Base-by-base conservation (phyloP, 2,797 vertebrate species). In the Lacerta agilis region DNA sequence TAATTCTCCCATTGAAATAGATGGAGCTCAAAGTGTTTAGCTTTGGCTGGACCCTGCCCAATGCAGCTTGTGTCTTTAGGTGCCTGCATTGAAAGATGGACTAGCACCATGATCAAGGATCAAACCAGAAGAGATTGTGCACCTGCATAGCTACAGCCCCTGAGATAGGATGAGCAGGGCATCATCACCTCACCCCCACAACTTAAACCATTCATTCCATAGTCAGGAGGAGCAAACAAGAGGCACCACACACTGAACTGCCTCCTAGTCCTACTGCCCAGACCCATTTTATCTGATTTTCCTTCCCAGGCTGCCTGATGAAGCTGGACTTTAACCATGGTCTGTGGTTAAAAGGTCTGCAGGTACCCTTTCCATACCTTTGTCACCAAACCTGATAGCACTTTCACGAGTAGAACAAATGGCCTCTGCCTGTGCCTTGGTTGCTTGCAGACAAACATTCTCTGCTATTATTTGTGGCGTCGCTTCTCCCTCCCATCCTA, bases 11-110 rank as follows among this genome's bases (percentile, higher is more conserved):
- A 58, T 38, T 8, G 71, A 84, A 61, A 38, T 58, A 58, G 27
- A 73, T 25, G 6, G 45, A 13, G 20, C 9, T 80, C 64, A 36
- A 55, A 55, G 1, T 83, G 29, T 15, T 80, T 38, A 25, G 36
- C 33, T 41, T 81, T 36, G 33, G 33, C 8, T 82, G 27, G 41
- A 49, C 29, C 66, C 29, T 49, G 38, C 3, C 17, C 29, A 20
- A 17, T 41, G 9, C 43, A 41, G n/a, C 13, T 5, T n/a, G 36
- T 27, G 38, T 0, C 15, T 1, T 0, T 61, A 73, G 9, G 3
- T 25, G 5, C 23, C 27, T 45, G 6, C 9, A 84, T 17, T 67
- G 25, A 23, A 0, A 1, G 75, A 15, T 15, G 13, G 49, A 55
- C 49, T 55, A 55, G 49, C 13, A 55, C 49, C 49, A 55, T 55